Evolutionary conservation across 2,113 vertebrate species (phyloP).

Genomic region (Python bivittatus): DNA sequence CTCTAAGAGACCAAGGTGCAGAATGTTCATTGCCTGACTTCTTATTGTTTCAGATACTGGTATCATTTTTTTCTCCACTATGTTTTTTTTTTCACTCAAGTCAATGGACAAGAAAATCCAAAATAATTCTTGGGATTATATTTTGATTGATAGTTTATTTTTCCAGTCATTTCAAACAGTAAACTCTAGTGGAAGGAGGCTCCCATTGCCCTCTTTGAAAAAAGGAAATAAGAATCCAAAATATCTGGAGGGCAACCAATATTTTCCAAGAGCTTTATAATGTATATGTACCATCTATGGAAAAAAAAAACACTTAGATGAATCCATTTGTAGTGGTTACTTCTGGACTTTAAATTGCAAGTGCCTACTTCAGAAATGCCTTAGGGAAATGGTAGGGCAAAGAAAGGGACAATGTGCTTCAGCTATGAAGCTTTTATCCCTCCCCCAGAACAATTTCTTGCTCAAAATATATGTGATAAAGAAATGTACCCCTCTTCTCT

Average conservation of each 20-base stretch:
- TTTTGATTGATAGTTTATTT: neutral
- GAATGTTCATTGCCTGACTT: neutral
- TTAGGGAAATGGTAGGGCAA: neutral
- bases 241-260: neutral
- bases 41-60: neutral
- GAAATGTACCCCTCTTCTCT: constrained; percentile 31
- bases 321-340: neutral
- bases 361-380: neutral
- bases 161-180: neutral
- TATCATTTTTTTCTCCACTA: neutral
- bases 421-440: neutral
- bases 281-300: neutral
- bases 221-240: neutral
- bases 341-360: neutral
- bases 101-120: neutral
- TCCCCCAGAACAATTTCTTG: neutral
- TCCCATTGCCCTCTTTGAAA: neutral
- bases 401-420: constrained; percentile 8
- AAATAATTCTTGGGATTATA: neutral
- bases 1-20: neutral
- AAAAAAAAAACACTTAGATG: neutral
- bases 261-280: neutral
- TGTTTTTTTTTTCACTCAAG: neutral
- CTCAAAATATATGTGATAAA: constrained; percentile 32
- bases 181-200: neutral